Evolutionary conservation across 2,797 vertebrate species (phyloP).

Genomic region (Prunella strophiata): DNA sequence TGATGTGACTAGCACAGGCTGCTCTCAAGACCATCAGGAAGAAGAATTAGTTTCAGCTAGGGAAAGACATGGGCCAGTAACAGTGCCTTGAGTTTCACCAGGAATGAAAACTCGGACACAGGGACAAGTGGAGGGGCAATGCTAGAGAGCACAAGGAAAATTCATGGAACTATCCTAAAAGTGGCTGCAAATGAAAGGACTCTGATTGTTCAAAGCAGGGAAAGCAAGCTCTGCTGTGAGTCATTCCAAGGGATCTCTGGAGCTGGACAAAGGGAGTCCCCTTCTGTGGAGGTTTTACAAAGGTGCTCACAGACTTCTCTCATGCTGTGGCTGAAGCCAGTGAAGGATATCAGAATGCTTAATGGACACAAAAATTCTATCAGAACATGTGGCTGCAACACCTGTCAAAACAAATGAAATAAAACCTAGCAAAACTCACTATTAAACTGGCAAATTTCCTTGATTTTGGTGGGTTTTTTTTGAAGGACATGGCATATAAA

Average conservation of each 20-base stretch:
- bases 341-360: fast-evolving
- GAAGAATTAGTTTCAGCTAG: constrained; percentile 21
- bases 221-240: neutral
- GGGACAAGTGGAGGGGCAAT: neutral
- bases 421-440: neutral
- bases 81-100: neutral
- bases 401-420: neutral
- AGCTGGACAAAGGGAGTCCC: neutral
- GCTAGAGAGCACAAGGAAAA: neutral
- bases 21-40: neutral
- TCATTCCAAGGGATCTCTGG: neutral
- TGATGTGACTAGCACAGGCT: constrained; percentile 2
- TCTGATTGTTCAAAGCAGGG: neutral
- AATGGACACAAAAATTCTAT: neutral
- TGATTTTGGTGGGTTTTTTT: neutral
- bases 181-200: neutral
- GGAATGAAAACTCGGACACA: neutral
- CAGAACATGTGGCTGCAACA: neutral
- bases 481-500: neutral
- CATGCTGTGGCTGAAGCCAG: neutral
- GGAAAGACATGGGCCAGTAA: neutral
- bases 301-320: neutral
- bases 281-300: neutral
- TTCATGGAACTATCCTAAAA: neutral
- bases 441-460: neutral